A percentile compares a stretch with the other conserved stretches of the same genome.
These are phyloP conservation scores for Drosophila cognata DNA, from an alignment of 2,888 invertebrate species.

Conservation along the genomic window DNA sequence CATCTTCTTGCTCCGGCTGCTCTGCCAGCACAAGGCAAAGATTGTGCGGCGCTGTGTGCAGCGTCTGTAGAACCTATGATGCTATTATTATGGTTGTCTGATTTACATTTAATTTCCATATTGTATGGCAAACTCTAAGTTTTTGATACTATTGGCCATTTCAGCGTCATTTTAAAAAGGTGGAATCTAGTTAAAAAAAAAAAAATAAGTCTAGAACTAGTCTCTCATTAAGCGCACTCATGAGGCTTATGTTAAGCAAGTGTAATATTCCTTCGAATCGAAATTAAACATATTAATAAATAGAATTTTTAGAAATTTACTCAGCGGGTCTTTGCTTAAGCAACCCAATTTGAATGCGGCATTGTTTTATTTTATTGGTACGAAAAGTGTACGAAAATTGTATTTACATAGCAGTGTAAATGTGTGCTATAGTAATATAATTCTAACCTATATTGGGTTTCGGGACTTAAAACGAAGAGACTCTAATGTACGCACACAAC, in stretches of 20 bases:
- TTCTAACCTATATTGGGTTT: conserved; percentile 50
- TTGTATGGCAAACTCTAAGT: conserved; percentile 71
- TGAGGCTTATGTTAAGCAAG: conserved; percentile 55
- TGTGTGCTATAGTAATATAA: conserved; percentile 47
- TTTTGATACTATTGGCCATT: conserved; percentile 57
- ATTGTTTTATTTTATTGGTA: conserved; percentile 47
- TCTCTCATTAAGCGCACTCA: conserved; percentile 42
- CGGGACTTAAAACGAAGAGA: conserved; percentile 77
- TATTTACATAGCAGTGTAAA: conserved; percentile 60
- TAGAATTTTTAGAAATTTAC: conserved; percentile 13
- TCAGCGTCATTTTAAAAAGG: conserved; percentile 27
- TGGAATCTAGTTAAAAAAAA: conserved; percentile 44
- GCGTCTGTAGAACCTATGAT: conserved; percentile 58
- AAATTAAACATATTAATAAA: conserved; percentile 26
- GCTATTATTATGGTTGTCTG: conserved; percentile 13
- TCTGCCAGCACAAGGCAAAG: conserved; percentile 83
- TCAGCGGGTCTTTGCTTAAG: conserved; percentile 7
- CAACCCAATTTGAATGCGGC: conserved; percentile 3
- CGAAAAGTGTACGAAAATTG: conserved; percentile 56
- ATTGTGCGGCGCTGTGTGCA: conserved; percentile 82
- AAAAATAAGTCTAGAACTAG: conserved; percentile 34
- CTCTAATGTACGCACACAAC: conserved; percentile 55
- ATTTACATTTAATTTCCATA: conserved; percentile 21
- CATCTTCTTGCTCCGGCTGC: conserved; percentile 76
- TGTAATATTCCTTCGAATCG: conserved; percentile 17